phyloP scores from a whole-genome alignment of 2,113 vertebrate genomes.

The Aldabrachelys gigantea region DNA sequence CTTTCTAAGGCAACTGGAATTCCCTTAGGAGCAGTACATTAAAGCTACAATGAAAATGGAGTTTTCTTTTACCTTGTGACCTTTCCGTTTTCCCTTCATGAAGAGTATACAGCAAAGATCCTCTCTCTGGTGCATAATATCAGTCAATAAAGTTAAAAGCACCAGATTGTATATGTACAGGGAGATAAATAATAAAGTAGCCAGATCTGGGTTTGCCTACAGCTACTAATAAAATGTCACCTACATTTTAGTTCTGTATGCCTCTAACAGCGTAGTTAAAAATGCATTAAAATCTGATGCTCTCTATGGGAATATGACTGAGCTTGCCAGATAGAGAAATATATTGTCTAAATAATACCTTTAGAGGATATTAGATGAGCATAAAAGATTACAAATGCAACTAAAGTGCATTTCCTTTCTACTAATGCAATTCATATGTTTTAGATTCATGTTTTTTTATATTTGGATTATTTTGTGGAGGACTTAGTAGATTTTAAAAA shows the following conservation, averaged over 20 bases:
- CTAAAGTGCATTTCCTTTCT: constrained; percentile 2
- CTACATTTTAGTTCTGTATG: constrained; percentile 22
- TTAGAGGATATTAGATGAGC: neutral
- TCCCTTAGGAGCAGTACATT: constrained; percentile 50
- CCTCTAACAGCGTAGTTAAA: neutral
- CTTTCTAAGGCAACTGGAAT: constrained; percentile 45
- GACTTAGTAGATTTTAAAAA: neutral
- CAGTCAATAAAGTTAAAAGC: constrained; percentile 55
- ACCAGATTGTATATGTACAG: neutral
- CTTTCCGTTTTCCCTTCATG: constrained; percentile 29
- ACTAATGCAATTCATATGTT: neutral
- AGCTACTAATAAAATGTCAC: constrained; percentile 45
- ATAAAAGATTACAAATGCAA: neutral
- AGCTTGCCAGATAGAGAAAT: constrained; percentile 4
- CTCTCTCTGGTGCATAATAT: constrained; percentile 23
- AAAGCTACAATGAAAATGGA: constrained; percentile 42
- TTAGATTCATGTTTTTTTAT: neutral
- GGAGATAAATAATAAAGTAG: constrained; percentile 43
- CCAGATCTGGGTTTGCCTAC: constrained; percentile 1
- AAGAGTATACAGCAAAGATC: constrained; percentile 3
- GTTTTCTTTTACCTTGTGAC: constrained; percentile 58
- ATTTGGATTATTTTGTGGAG: neutral
- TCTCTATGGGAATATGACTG: neutral
- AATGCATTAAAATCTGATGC: constrained; percentile 26
- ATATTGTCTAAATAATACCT: constrained; percentile 24